Base-by-base conservation (phyloP, 2,888 invertebrate species). In the Diadegma fenestrale region DNA sequence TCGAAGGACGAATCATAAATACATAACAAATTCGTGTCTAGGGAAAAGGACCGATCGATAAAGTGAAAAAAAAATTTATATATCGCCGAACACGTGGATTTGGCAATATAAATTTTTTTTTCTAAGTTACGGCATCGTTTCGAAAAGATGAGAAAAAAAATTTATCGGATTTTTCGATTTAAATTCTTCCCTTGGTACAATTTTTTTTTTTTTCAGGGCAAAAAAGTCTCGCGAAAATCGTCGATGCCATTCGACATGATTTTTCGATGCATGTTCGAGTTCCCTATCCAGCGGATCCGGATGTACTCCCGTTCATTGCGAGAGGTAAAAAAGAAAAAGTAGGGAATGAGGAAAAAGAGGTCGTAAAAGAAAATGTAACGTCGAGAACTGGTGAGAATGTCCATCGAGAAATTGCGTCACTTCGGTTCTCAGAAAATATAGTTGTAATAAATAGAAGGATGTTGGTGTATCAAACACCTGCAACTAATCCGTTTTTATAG, bases 401-500 rank as follows among this genome's bases (percentile, higher is more conserved):
- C n/a, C n/a, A 37, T 33, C 41, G 43, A 54, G 77, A 17, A 51
- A 76, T 19, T 8, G 54, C 51, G 71, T 61, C 75, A 69, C 37
- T 48, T 72, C 54, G 78, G 41, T 78, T 64, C 48, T 30, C 45
- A 41, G 78, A 68, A 45, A 72, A 63, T 72, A 72, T 26, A 26
- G 26, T 68, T 45, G 45, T 68, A 6, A 61, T 58, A 61, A 72
- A 68, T 73, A 58, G 45, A 76, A 43, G 66, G 10, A 17, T 58
- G 5, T 10, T 7, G n/a, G 17, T 51, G 45, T 19, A 45, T 26
- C 58, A 58, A 33, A 66, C 82, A 66, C 66, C 66, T 72, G 66
- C 78, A 48, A 61, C 45, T 66, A 78, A 78, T 78, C 54, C 54
- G 14, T 79, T 71, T 43, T 77, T 58, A 58, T 41, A 41, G 19